Base-by-base conservation (phyloP, 2,888 invertebrate species). In the Torymus auratus region DNA sequence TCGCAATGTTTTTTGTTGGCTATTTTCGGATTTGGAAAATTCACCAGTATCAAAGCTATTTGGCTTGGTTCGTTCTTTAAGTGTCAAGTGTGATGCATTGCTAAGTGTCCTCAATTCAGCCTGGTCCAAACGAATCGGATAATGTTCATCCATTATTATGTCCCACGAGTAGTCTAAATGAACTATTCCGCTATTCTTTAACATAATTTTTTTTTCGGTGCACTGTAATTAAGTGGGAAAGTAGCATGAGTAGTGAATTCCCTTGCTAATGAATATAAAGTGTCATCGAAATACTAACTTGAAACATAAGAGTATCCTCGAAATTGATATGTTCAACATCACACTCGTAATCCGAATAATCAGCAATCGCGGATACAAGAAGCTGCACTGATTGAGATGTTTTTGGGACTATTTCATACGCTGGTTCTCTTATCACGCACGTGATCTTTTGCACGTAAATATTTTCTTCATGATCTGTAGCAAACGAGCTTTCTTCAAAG, bases 301-400 rank as follows among this genome's bases (percentile, higher is more conserved):
- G 91, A 77, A 91, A 93, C 86, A 94, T 92, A 83, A 93, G 92
- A 0, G 94, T 94, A 83, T 94, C 93, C 2, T 88, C 89, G 80
- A 94, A 91, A 67, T 85, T 68, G 20, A 92, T 91, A 65, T 92
- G 91, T 2, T 88, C 83, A n/a, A 92, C 86, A 2, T 89, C 85
- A 83, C 92, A 92, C 0, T 83, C 82, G 83, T 92, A 94, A 84
- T 91, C 91, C 0, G 93, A 91, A 83, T 93, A 93, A 84, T 93
- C 93, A 1, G 93, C 92, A 15, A 89, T 88, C 2, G 92, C 93
- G 2, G 92, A 92, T 82, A 93, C 91, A 5, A 93, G 86, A 2
- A 94, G 85, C 14, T 92, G 87, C 80, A 94, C 91, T 5, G 87
- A 82, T 74, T 86, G 88, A 0, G 28, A 61, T 0, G 88, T 87